Evolutionary conservation across 23 tunicate genomes (phyloP), one percentile per base, ranked within the genome.

Genomic region (Ascidia mentula): DNA sequence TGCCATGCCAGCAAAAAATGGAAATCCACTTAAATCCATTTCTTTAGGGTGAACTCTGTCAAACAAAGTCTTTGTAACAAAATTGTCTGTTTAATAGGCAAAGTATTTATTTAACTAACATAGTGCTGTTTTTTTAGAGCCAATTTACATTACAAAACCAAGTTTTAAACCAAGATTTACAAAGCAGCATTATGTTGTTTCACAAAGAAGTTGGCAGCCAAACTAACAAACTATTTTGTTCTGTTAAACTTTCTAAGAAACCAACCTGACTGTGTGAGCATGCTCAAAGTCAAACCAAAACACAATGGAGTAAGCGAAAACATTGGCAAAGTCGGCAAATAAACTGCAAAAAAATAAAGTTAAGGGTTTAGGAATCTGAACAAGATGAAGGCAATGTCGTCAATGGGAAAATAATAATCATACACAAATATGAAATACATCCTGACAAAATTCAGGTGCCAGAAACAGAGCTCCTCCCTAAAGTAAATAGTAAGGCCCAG

Each of bases 281-380:
- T 95, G 89, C 69, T 95, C 99, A 87, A 95, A 95, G 73, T 95
- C 99, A 65, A 95, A 95, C 96, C 96, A 95, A 72, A 95, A 95
- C 32, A 95, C 99, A 32, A 95, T 90, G 6, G 91, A 82, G 46
- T 95, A 95, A 9, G 99, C 99, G 70, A 90, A 95, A 0, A 95
- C 82, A 42, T 95, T 95, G 38, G 99, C 99, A 65, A 95, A 87
- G 45, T 95, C 99, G 17, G 99, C 99, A 31, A 90, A 84, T 0
- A 95, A 40, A 39, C 99, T 95, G 77, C 65, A 85, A 77, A 78
- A 69, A 46, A 35, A 80, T 5, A n/a, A n/a, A n/a, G n/a, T n/a
- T n/a, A n/a, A n/a, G n/a, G n/a, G n/a, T n/a, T n/a, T n/a, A n/a
- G n/a, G n/a, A n/a, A n/a, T n/a, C n/a, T n/a, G n/a, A n/a, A n/a